Evolutionary conservation across 2,797 vertebrate species (phyloP).

Genomic region (Garrulus glandarius): DNA sequence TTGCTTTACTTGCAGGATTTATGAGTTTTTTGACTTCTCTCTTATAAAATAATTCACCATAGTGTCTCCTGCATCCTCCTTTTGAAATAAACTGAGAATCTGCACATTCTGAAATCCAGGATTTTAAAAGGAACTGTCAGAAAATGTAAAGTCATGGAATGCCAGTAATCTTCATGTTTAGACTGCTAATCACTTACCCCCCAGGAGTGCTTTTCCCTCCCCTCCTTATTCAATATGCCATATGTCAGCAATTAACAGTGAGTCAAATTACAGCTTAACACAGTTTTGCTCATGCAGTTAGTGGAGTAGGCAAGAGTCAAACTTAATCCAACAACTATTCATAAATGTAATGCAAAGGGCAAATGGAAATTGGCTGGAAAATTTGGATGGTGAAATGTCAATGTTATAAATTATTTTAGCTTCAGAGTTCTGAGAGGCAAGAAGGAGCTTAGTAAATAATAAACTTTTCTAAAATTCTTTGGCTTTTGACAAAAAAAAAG

Average conservation of each 20-base stretch:
- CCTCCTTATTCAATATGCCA: constrained; percentile 27
- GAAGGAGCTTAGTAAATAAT: neutral
- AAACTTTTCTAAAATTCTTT: neutral
- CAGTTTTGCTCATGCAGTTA: constrained; percentile 5
- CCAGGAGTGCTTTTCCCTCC: constrained; percentile 11
- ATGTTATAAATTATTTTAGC: constrained; percentile 25
- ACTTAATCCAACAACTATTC: constrained; percentile 13
- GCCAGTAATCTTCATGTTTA: constrained; percentile 18
- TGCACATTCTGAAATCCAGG: neutral
- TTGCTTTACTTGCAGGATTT: constrained; percentile 23
- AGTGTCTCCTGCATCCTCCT: neutral
- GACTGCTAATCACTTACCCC: neutral
- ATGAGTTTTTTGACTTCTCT: neutral
- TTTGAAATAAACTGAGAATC: neutral
- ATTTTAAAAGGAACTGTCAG: neutral
- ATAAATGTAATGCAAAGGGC: constrained; percentile 34
- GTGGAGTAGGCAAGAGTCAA: neutral
- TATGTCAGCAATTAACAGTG: constrained; percentile 56
- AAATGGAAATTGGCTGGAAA: constrained; percentile 45
- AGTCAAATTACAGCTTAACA: constrained; percentile 34
- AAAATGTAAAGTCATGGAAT: neutral
- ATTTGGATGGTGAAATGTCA: constrained; percentile 42
- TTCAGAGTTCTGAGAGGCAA: neutral
- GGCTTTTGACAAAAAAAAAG: neutral
- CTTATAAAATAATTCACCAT: neutral